These are phyloP conservation scores for Scytalopus superciliaris DNA, from an alignment of 2,113 vertebrate genomes.

Conservation along the genomic window DNA sequence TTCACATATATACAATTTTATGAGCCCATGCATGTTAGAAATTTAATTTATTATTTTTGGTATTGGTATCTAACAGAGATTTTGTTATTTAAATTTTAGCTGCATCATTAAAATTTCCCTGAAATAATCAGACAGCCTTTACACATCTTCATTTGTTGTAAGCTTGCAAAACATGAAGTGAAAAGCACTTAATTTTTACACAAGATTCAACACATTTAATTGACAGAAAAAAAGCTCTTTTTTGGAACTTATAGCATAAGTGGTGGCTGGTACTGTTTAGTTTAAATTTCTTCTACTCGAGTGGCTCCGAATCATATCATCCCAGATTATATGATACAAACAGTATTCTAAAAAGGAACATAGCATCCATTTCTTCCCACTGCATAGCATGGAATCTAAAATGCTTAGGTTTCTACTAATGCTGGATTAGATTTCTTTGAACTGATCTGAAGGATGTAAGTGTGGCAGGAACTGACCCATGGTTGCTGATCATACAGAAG, in stretches of 20 bases:
- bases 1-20: conserved; percentile 10
- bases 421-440: background rate
- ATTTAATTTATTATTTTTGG: background rate
- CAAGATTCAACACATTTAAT: background rate
- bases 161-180: background rate
- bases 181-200: background rate
- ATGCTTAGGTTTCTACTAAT: background rate
- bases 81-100: conserved; percentile 19
- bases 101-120: background rate
- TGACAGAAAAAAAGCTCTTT: background rate
- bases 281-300: background rate
- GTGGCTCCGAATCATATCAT: background rate
- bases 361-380: background rate
- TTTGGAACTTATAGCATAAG: background rate
- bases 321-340: background rate
- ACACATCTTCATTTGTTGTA: background rate
- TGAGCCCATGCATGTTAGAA: background rate
- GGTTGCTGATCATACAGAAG: background rate
- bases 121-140: background rate
- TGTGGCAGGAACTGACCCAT: background rate
- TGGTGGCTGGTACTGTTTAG: background rate
- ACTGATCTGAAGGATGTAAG: background rate
- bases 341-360: background rate
- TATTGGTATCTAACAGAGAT: background rate
- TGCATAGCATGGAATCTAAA: background rate